Base-by-base conservation (phyloP, 2,888 invertebrate species). In the Drosophila anceps region DNA sequence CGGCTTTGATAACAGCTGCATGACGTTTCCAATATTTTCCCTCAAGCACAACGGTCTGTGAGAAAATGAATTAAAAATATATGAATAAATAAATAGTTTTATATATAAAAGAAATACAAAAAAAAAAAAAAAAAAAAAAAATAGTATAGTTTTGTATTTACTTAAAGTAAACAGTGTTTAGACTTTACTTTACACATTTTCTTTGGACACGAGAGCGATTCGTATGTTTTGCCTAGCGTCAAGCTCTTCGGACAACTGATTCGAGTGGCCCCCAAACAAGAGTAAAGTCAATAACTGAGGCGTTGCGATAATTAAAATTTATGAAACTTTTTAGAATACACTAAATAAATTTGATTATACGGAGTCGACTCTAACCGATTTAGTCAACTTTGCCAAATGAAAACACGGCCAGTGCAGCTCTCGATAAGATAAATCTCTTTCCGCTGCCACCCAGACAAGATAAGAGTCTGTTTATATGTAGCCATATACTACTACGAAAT, bases 1-100 rank as follows among this genome's bases (percentile, higher is more conserved):
- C 99, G 73, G 98, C 98, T 91, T 98, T 98, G 58, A 99, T 98
- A 48, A 98, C 98, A 84, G 98, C 97, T 81, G 98, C 95, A 93
- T 98, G 96, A 90, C 99, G 94, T 94, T 99, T 99, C 99, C 99
- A 99, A 94, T 99, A 99, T 95, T 99, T 99, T 67, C 99, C 99
- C 94, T 99, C 99, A 92, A 99, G 94, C 80, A 99, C 98, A 73
- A 98, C 97, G 89, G 99, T 98, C 98, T 99, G 73, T 29, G 41
- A n/a, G 27, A 18, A 65, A 61, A 37, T 57, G 46, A 54, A 71
- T 54, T 54, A 8, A 43, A 31, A 55, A 60, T 6, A 54, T 13
- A 69, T 4, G 18, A 31, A 50, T 13, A 48, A 27, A 13, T 35
- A n/a, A n/a, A 46, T 13, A 37, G 10, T 37, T 31, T 9, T 37